Base-by-base conservation (phyloP, 2,888 invertebrate species). In the Drosophila demipolita region DNA sequence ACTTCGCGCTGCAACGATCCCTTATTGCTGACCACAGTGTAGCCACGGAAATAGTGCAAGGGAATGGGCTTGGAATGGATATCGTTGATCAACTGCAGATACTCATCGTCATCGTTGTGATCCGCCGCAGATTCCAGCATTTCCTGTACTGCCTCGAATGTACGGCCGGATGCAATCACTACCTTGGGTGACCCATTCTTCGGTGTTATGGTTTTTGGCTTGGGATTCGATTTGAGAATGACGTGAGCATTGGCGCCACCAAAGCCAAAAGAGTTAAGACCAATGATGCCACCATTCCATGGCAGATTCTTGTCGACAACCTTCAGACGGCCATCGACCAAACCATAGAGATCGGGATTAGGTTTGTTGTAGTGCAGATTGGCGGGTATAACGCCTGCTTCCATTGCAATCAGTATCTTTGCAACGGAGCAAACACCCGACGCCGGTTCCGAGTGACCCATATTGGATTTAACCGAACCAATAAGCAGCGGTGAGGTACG, bases 381-480 rank as follows among this genome's bases (percentile, higher is more conserved):
- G 26, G 95, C 96, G 2, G 99, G 99, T 82, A 99, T 97, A 38
- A 96, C 93, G 36, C 98, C 97, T 63, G 95, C 93, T 94, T 99
- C 98, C 97, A 99, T 98, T 20, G 99, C 97, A 70, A 99, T 95
- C 29, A 99, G 93, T 62, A 98, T 95, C 93, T 99, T 99, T 15
- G 98, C 97, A 77, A 99, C 94, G 1, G 98, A 97, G 91, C 98
- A 97, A 32, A 99, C 94, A 33, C 98, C 98, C 52, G 97, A 97
- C 1, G 97, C 97, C 1, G 99, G 98, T 93, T 99, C 99, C 5
- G 99, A 96, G 93, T 99, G 99, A 1, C 99, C 99, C 98, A 99
- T 99, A 94, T 99, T 99, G 29, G 98, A 98, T 93, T 99, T 99
- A 0, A 99, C 97, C 0, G 99, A 99, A 23, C 99, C 99, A 89